A percentile compares a stretch with the other conserved stretches of the same genome.
Conservation (phyloP, 2,888 invertebrate species). For the Galerucella calmariensis region DNA sequence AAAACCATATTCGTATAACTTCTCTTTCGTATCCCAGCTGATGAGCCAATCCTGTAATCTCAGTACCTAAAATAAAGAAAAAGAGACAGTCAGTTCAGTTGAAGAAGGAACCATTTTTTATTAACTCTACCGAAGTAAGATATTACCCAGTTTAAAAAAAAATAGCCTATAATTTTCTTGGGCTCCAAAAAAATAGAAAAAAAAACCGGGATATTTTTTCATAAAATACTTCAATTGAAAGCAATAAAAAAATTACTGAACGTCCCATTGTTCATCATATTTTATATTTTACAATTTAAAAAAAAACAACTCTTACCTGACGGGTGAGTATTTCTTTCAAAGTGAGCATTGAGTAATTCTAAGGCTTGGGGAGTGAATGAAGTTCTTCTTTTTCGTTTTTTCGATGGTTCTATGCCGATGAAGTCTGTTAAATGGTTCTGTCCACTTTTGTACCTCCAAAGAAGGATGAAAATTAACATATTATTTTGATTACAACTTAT, state of each 20-base stretch:
- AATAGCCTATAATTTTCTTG: too few relatives aligned
- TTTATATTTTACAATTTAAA: background rate
- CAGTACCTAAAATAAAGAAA: conserved; percentile 78
- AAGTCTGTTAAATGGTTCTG: conserved; percentile 95
- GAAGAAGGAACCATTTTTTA: too few relatives aligned
- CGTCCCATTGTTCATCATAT: too few relatives aligned
- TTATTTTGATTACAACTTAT: background rate
- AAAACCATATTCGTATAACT: conserved; percentile 99
- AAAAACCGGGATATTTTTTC: too few relatives aligned
- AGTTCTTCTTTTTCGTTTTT: conserved; percentile 95
- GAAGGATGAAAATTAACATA: conserved; percentile 31
- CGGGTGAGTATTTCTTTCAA: conserved; percentile 97
- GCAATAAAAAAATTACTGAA: too few relatives aligned
- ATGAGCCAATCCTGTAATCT: conserved; percentile 95
- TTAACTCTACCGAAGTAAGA: too few relatives aligned
- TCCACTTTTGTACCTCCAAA: conserved; percentile 88
- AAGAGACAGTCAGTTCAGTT: conserved; percentile 25
- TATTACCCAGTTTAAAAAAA: too few relatives aligned
- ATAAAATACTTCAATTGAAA: too few relatives aligned
- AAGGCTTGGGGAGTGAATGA: conserved; percentile 97
- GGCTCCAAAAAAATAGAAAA: too few relatives aligned
- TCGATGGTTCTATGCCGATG: conserved; percentile 95
- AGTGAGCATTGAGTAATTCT: conserved; percentile 93
- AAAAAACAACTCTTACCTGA: conserved; percentile 76
- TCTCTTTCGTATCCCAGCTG: conserved; percentile 97